Evolutionary conservation across 2,888 invertebrate species (phyloP).

Genomic region (Vesta saturnalis): DNA sequence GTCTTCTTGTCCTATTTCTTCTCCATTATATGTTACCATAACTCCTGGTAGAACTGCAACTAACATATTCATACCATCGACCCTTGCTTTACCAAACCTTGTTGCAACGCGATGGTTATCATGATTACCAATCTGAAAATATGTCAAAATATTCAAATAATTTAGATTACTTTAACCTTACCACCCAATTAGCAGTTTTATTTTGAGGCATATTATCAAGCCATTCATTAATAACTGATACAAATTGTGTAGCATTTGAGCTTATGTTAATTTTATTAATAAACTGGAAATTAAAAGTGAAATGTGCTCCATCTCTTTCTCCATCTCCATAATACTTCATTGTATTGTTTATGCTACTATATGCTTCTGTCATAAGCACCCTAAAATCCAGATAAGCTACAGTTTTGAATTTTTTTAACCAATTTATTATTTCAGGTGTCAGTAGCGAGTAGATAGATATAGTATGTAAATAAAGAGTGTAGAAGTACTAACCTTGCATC

Average conservation of each 20-base stretch:
- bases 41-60: slow-evolving; percentile 84
- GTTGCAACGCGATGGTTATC: slow-evolving; percentile 78
- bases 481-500: slow-evolving; percentile 53
- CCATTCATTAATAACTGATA: slow-evolving; percentile 72
- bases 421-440: too few relatives aligned
- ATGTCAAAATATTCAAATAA: background rate
- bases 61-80: slow-evolving; percentile 88
- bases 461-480: too few relatives aligned
- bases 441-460: too few relatives aligned
- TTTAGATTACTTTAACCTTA: slow-evolving; percentile 8
- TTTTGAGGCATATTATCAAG: slow-evolving; percentile 70
- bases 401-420: too few relatives aligned
- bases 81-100: slow-evolving; percentile 72
- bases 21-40: slow-evolving; percentile 87
- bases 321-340: slow-evolving; percentile 73
- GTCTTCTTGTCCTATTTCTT: slow-evolving; percentile 80
- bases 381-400: too few relatives aligned
- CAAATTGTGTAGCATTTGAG: slow-evolving; percentile 71
- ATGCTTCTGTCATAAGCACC: slow-evolving; percentile 83
- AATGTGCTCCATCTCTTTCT: slow-evolving; percentile 69
- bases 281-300: slow-evolving; percentile 83
- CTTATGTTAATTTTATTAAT: slow-evolving; percentile 68
- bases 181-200: slow-evolving; percentile 78
- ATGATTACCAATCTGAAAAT: slow-evolving; percentile 75
- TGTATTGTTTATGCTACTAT: slow-evolving; percentile 68